These are phyloP conservation scores for Philereme vetulata DNA, from an alignment of 2,888 invertebrate species.

Conservation along the genomic window DNA sequence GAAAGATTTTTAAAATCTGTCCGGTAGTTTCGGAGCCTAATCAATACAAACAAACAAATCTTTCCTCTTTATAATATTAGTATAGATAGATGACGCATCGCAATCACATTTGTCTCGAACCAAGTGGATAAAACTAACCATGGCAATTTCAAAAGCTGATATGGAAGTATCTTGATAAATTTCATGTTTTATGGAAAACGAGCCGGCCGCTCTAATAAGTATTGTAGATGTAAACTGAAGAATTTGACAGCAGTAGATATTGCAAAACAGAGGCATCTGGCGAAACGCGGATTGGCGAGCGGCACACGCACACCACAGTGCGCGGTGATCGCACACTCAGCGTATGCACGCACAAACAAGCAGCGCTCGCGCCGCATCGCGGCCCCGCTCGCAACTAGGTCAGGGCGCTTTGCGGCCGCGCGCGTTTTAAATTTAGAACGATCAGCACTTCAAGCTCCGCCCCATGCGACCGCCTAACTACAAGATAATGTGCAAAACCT, in stretches of 20 bases:
- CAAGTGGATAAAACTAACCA: not conserved
- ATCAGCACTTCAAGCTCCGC: conserved; percentile 79
- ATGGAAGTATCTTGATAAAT: not conserved
- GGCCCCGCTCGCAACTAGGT: conserved; percentile 83
- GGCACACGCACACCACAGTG: conserved; percentile 65
- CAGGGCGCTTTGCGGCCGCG: conserved; percentile 82
- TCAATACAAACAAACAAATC: too few species aligned
- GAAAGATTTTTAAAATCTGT: too few species aligned
- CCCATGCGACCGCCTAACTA: conserved; percentile 72
- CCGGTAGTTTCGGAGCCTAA: too few species aligned
- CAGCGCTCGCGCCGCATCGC: conserved; percentile 81
- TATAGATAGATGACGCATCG: not conserved
- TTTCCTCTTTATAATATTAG: too few species aligned
- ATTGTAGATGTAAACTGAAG: conserved; percentile 1
- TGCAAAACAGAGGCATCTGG: conserved; percentile 79
- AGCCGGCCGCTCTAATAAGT: too few species aligned
- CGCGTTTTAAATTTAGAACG: conserved; percentile 83
- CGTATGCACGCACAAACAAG: conserved; percentile 60
- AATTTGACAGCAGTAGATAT: conserved; percentile 54
- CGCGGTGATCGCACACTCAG: conserved; percentile 50
- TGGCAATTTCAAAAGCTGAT: not conserved
- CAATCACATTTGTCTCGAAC: not conserved
- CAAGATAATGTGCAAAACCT: conserved; percentile 60
- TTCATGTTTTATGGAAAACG: not conserved
- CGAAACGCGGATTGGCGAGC: conserved; percentile 78